A percentile compares a stretch with the other conserved stretches of the same genome.
Evolutionary conservation across 2,888 invertebrate genomes (phyloP).

Genomic region (Drosophila tanythrix): DNA sequence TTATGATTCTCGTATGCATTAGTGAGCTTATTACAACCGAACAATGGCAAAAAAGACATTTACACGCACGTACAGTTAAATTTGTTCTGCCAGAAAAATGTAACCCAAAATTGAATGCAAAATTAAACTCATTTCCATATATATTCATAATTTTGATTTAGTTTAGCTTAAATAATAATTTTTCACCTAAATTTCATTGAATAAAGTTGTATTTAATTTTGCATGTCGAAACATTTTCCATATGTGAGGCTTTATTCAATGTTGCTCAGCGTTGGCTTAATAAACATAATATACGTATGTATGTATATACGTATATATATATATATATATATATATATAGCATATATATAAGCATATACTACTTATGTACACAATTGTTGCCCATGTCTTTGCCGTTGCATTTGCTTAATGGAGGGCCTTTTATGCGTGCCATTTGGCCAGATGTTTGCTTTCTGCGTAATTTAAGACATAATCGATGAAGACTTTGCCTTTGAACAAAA

Average conservation of each 20-base stretch:
- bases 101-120: not conserved
- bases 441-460: constrained; percentile 65
- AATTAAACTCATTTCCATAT: not conserved
- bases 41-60: not conserved
- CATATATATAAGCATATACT: not conserved
- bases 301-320: not conserved
- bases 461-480: constrained; percentile 76
- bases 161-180: not conserved
- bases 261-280: not conserved
- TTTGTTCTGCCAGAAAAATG: not conserved
- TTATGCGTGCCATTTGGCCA: constrained; percentile 54
- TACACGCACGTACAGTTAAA: not conserved
- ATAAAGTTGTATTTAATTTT: not conserved
- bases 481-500: constrained; percentile 35
- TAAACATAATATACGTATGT: constrained; percentile 1
- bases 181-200: not conserved
- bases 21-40: constrained; percentile 35
- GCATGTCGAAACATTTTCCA: not conserved
- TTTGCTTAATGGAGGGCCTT: constrained; percentile 36
- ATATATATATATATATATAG: not conserved
- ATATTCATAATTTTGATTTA: not conserved
- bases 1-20: constrained; percentile 25
- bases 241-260: not conserved
- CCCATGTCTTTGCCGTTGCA: constrained; percentile 1
- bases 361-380: not conserved